Percentiles rank a stretch among this genome's conserved stretches.
These are phyloP conservation scores for Eulemur rufifrons DNA, from an alignment of 2,113 vertebrate genomes.

Conservation along the genomic window DNA sequence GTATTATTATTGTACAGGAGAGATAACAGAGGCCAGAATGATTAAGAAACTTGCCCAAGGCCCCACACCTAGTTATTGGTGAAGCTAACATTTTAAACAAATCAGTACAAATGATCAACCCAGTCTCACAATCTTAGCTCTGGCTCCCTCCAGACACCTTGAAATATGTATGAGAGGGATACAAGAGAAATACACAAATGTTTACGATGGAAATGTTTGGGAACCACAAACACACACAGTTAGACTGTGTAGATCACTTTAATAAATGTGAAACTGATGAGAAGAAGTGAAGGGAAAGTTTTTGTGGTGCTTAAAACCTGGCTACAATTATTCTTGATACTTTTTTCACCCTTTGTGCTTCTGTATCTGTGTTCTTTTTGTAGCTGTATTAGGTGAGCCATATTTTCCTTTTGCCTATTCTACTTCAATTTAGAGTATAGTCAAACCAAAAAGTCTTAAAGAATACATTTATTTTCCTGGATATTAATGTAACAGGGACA, in stretches of 20 bases:
- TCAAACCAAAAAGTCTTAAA: not conserved
- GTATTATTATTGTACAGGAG: not conserved
- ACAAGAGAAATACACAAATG: not conserved
- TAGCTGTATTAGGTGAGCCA: not conserved
- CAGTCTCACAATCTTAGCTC: not conserved
- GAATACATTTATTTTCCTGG: not conserved
- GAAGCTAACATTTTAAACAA: not conserved
- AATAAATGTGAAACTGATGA: not conserved
- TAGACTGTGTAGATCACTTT: too few relatives aligned
- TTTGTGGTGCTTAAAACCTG: not conserved
- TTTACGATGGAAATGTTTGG: not conserved
- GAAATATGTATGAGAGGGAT: not conserved
- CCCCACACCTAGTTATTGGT: not conserved
- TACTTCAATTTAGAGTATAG: not conserved
- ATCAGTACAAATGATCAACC: not conserved
- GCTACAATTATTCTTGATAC: not conserved
- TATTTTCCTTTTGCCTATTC: not conserved
- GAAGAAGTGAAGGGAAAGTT: not conserved
- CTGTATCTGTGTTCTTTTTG: not conserved
- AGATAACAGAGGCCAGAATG: not conserved
- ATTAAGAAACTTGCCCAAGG: not conserved
- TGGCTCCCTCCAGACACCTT: not conserved
- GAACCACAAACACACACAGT: too few relatives aligned
- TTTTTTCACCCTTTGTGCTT: not conserved
- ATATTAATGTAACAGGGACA: not conserved